Conservation (phyloP, 2,113 vertebrate genomes). For the Oxyura jamaicensis region DNA sequence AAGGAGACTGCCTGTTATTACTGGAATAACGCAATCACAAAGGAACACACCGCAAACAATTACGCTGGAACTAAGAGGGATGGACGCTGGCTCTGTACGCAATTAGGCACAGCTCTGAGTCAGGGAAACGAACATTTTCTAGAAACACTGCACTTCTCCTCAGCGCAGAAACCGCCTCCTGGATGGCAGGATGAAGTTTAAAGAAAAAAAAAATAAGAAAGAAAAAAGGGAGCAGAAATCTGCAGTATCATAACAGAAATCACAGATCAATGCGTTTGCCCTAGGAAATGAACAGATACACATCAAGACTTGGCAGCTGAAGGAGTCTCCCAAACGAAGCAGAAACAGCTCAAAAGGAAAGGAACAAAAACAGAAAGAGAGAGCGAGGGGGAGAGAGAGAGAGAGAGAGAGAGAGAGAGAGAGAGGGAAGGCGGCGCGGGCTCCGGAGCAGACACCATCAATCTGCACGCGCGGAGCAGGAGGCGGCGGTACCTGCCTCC, state of each 20-base stretch:
- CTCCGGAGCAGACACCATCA: conserved; percentile 42
- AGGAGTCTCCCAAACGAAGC: conserved; percentile 62
- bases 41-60: conserved; percentile 59
- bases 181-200: conserved; percentile 8
- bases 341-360: conserved; percentile 55
- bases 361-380: conserved; percentile 26
- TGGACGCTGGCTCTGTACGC: not conserved
- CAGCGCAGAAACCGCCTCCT: conserved; percentile 43
- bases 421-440: not conserved
- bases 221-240: conserved; percentile 31
- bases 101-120: conserved; percentile 60
- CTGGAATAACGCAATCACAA: conserved; percentile 71
- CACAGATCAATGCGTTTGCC: conserved; percentile 61
- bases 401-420: not conserved
- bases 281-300: conserved; percentile 64
- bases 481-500: conserved; percentile 54
- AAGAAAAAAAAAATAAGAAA: not conserved
- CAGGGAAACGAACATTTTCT: conserved; percentile 45
- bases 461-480: conserved; percentile 47
- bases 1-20: conserved; percentile 57
- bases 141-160: not conserved
- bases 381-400: not conserved
- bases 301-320: conserved; percentile 64
- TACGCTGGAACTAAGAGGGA: conserved; percentile 51
- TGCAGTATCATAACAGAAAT: conserved; percentile 65